phyloP scores from a whole-genome alignment of 2,797 vertebrate genomes.

The Enteromius trimaculatus region DNA sequence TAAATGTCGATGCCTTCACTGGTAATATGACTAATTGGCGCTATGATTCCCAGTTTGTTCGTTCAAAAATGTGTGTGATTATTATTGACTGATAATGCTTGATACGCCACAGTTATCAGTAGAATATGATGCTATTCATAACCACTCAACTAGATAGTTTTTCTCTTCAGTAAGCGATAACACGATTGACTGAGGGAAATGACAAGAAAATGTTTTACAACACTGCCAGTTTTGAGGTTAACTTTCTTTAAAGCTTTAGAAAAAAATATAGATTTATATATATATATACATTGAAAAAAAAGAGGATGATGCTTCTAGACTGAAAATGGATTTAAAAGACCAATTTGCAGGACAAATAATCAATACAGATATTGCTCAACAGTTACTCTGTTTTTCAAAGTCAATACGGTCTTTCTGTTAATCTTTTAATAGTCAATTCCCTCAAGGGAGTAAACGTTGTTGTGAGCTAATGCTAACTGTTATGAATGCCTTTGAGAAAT shows the following conservation, averaged over 20 bases:
- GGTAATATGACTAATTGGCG: neutral
- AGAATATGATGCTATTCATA: constrained; percentile 16
- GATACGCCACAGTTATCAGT: neutral
- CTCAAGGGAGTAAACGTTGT: constrained; percentile 35
- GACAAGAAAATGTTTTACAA: neutral
- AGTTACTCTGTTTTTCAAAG: neutral
- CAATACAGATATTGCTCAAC: neutral
- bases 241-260: neutral
- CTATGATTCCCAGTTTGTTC: neutral
- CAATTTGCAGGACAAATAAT: constrained; percentile 41
- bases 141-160: neutral
- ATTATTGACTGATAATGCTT: neutral
- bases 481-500: constrained; percentile 62
- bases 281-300: neutral
- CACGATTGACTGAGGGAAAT: neutral
- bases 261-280: neutral
- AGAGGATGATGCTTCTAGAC: neutral
- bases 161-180: neutral
- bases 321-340: neutral
- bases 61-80: neutral
- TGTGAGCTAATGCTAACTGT: constrained; percentile 56
- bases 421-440: constrained; percentile 43
- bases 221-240: neutral
- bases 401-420: constrained; percentile 20
- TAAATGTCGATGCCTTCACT: neutral